A percentile compares a stretch with the other conserved stretches of the same genome.
phyloP scores from a whole-genome alignment of 2,888 invertebrate genomes.

The Plusia festucae region DNA sequence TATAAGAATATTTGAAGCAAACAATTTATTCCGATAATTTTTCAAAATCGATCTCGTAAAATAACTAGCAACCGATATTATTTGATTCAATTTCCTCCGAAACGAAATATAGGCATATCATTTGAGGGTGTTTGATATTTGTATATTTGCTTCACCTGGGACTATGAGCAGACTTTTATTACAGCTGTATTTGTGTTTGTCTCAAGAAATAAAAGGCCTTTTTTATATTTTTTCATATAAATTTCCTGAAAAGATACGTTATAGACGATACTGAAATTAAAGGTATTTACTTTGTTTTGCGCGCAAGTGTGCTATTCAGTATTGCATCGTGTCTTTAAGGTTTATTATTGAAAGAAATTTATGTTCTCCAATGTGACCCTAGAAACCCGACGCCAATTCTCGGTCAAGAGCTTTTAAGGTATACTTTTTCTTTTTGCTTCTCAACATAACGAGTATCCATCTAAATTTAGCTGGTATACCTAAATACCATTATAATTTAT shows the following conservation, averaged over 20 bases:
- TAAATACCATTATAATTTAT: not conserved
- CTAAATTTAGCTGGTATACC: constrained; percentile 8
- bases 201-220: constrained; percentile 34
- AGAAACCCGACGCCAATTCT: constrained; percentile 26
- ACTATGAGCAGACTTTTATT: constrained; percentile 51
- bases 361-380: constrained; percentile 32
- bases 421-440: constrained; percentile 8
- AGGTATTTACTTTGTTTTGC: constrained; percentile 9
- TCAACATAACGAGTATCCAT: not conserved
- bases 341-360: constrained; percentile 17
- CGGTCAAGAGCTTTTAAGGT: constrained; percentile 12
- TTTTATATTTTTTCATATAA: constrained; percentile 26
- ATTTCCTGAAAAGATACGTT: constrained; percentile 15
- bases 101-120: constrained; percentile 50
- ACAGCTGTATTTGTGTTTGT: constrained; percentile 45
- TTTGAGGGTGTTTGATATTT: constrained; percentile 43
- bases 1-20: constrained; percentile 6
- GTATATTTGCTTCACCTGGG: constrained; percentile 52
- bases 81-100: constrained; percentile 49
- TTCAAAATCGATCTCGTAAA: constrained; percentile 18
- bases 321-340: constrained; percentile 1
- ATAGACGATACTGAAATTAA: constrained; percentile 10
- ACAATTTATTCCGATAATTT: constrained; percentile 6
- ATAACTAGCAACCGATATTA: constrained; percentile 42
- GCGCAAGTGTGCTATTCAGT: constrained; percentile 6